Base-by-base conservation (phyloP, 1,140 invertebrate species). In the Hycleus cichorii region DNA sequence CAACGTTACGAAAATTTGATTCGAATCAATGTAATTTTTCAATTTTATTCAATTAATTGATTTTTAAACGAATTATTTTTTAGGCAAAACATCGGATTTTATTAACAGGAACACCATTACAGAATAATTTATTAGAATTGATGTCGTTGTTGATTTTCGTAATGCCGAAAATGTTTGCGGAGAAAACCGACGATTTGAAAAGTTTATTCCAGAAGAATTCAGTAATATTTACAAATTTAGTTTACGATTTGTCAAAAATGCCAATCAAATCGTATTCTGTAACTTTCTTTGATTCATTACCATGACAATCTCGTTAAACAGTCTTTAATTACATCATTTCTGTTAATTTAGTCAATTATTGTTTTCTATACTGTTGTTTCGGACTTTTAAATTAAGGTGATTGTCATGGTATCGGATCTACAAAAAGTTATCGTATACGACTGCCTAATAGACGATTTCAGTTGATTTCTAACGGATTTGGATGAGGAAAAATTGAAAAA, bases 101-200 rank as follows among this genome's bases (percentile, higher is more conserved):
- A 9, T 73, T 97, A 27, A 97, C 93, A 1, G 94, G 94, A 6
- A 97, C 93, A 1, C 94, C 94, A 0, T 72, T 98, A 6, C 95
- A 98, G 77, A 98, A 98, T 75, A 97, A 96, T 78, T 77, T 98
- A 47, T 71, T 97, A 38, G 95, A 98, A 77, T 76, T 98, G 42
- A 97, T 97, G 86, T 97, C 94, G 0, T 76, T 98, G 5, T 77
- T 98, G 5, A 89, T 92, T 65, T 98, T 98, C 76, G 91, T 95
- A 5, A 97, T 97, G 93, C 94, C 95, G 1, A 84, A 93, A 57
- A 86, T 98, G 71, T 97, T 98, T 77, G 83, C 85, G 42, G 86
- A 86, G 4, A 95, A 93, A 74, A 89, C 89, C 47, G 86, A 90
- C 3, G 88, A 94, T 65, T 80, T 97, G 1, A 93, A 93, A 68